phyloP scores from a whole-genome alignment of 2,113 vertebrate genomes.

The Chascanopsetta lugubris region DNA sequence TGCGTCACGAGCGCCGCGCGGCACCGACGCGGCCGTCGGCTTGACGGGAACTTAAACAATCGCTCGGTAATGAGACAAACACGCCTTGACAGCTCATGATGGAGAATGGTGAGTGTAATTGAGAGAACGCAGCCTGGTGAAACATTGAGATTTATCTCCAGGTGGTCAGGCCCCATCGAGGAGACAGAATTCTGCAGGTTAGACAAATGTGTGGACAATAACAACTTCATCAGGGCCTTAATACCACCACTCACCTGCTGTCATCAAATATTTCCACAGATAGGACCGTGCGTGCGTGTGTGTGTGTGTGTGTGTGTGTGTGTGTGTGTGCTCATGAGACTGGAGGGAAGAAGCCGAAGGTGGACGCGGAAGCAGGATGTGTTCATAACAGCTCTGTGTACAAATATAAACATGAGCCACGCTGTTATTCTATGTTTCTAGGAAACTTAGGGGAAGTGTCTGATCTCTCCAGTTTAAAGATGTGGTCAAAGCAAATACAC shows the following conservation, averaged over 20 bases:
- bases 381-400: neutral
- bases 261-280: slow-evolving; percentile 29
- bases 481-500: neutral
- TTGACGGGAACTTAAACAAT: slow-evolving; percentile 75
- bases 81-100: slow-evolving; percentile 68
- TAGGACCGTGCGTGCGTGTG: too few species aligned
- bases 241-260: slow-evolving; percentile 4
- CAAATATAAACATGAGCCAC: neutral
- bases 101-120: slow-evolving; percentile 58
- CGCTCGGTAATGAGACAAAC: slow-evolving; percentile 75
- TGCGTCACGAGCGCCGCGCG: slow-evolving; percentile 57
- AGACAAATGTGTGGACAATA: slow-evolving; percentile 26
- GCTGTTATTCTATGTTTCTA: neutral
- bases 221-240: slow-evolving; percentile 13
- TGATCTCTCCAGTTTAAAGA: slow-evolving; percentile 17
- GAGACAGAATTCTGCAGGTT: slow-evolving; percentile 26
- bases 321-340: neutral
- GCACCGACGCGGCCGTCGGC: slow-evolving; percentile 58
- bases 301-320: neutral
- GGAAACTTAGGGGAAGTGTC: slow-evolving; percentile 36
- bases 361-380: slow-evolving; percentile 20
- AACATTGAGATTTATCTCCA: slow-evolving; percentile 62
- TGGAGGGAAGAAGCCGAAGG: slow-evolving; percentile 36
- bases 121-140: slow-evolving; percentile 51
- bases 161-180: slow-evolving; percentile 28